phyloP scores from a whole-genome alignment of 2,113 vertebrate species.

The Synodontis membranacea region DNA sequence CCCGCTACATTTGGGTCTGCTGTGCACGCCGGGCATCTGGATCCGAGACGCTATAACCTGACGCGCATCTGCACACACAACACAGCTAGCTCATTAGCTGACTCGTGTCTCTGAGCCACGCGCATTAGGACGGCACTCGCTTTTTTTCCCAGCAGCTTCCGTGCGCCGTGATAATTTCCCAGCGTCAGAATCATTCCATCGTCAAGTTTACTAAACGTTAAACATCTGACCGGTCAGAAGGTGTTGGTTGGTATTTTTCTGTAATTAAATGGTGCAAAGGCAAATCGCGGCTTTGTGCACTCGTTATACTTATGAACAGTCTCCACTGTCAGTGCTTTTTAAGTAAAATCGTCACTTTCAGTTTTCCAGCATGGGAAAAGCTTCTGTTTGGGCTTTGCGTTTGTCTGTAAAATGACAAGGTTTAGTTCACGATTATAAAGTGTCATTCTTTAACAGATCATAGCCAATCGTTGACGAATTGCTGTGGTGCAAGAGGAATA shows the following conservation, averaged over 20 bases:
- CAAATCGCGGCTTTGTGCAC: neutral
- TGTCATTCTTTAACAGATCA: too few relatives aligned
- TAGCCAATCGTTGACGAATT: neutral
- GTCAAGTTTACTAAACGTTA: neutral
- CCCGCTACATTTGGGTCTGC: neutral
- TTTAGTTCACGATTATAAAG: too few relatives aligned
- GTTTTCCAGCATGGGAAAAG: too few relatives aligned
- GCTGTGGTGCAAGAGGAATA: neutral
- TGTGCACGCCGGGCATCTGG: slow-evolving; percentile 14
- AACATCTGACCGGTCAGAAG: neutral
- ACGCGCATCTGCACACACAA: neutral
- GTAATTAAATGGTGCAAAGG: too few relatives aligned
- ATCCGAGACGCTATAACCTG: neutral
- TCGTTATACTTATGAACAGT: neutral
- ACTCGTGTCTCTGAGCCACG: neutral
- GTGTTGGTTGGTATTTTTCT: neutral
- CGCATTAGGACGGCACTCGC: neutral
- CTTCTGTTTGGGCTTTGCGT: too few relatives aligned
- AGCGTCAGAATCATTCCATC: neutral
- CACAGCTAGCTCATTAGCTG: slow-evolving; percentile 20
- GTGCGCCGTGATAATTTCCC: neutral
- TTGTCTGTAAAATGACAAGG: too few relatives aligned
- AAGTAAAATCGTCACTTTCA: too few relatives aligned
- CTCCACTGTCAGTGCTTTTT: neutral
- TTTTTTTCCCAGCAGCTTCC: neutral